phyloP scores from a whole-genome alignment of 1,140 invertebrate species.

The Listronotus bonariensis region DNA sequence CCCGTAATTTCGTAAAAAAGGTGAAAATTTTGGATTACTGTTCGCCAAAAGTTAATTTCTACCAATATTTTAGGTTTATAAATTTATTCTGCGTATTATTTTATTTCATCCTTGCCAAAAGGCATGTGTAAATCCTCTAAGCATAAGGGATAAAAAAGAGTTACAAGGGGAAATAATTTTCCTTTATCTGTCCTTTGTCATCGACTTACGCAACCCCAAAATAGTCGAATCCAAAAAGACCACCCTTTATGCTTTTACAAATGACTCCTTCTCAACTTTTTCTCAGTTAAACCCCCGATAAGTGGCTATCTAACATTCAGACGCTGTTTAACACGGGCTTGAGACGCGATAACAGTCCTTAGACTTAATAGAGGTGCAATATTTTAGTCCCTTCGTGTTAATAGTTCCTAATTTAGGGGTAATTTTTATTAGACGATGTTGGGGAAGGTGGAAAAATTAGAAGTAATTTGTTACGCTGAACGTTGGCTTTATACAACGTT shows the following conservation, averaged over 20 bases:
- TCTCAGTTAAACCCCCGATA: constrained; percentile 26
- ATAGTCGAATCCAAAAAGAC: not conserved
- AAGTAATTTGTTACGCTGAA: not conserved
- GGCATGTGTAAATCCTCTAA: too few species aligned
- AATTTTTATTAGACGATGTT: constrained; percentile 20
- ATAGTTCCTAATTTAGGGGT: constrained; percentile 19
- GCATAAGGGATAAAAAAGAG: too few species aligned
- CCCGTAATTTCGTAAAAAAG: too few species aligned
- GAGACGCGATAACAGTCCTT: constrained; percentile 28
- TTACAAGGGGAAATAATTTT: constrained; percentile 8
- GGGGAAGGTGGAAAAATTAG: constrained; percentile 9
- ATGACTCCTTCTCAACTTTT: constrained; percentile 14
- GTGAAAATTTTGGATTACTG: too few species aligned
- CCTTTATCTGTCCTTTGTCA: constrained; percentile 24
- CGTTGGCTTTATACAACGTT: not conserved
- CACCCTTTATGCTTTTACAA: constrained; percentile 21
- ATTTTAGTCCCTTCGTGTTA: constrained; percentile 20
- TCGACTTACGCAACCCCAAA: constrained; percentile 12
- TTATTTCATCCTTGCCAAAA: too few species aligned
- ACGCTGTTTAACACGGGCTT: constrained; percentile 25
- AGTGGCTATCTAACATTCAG: constrained; percentile 32
- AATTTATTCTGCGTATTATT: too few species aligned
- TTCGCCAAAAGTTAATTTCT: not conserved
- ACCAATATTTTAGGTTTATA: too few species aligned
- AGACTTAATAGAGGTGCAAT: constrained; percentile 24